These are phyloP conservation scores for Machaerirhynchus nigripectus DNA, from an alignment of 2,113 vertebrate species.

Conservation along the genomic window DNA sequence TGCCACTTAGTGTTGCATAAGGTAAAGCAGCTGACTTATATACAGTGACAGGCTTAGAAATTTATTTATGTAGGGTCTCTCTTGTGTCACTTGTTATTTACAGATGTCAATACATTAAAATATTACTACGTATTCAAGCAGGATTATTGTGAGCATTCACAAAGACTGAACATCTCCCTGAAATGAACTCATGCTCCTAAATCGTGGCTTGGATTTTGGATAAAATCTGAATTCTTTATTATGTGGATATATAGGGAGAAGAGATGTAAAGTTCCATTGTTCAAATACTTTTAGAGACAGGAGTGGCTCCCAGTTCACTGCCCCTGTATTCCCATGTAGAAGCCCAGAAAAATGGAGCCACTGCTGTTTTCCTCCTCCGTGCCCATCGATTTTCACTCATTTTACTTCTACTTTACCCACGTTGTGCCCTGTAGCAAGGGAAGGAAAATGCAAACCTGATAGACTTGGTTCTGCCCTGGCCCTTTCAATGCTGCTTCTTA, in stretches of 20 bases:
- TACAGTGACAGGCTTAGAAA: background rate
- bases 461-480: background rate
- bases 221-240: background rate
- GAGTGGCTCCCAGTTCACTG: background rate
- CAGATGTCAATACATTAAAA: background rate
- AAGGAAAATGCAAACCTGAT: background rate
- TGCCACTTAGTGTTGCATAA: background rate
- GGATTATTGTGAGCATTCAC: background rate
- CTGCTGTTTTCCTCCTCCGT: background rate
- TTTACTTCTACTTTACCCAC: background rate
- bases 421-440: background rate
- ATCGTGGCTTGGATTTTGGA: fast-evolving
- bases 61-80: background rate
- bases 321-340: background rate
- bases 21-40: background rate
- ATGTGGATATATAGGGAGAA: background rate
- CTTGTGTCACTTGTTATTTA: background rate
- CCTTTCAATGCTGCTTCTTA: background rate
- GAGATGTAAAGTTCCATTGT: background rate
- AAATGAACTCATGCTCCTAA: background rate
- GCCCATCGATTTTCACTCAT: background rate
- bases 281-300: background rate
- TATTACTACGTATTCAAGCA: background rate
- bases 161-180: background rate
- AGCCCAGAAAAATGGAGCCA: background rate